Evolutionary conservation across 2,888 invertebrate species (phyloP).

Genomic region (Apantesis nais): DNA sequence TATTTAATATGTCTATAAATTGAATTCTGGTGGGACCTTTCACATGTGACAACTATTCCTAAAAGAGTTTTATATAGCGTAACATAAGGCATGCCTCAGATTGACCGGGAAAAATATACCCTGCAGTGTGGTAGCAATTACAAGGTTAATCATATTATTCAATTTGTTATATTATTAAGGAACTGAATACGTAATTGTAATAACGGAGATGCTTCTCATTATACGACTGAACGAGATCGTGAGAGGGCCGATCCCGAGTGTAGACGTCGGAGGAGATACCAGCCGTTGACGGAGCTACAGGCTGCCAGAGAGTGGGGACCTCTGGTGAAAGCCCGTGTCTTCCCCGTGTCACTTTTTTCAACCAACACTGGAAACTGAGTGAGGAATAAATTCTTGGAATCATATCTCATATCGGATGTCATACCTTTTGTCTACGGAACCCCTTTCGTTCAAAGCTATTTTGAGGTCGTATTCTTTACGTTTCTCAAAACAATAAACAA

Average conservation of each 20-base stretch:
- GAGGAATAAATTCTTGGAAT: not conserved
- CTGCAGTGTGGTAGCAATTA: not conserved
- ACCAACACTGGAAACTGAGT: no score
- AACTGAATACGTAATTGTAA: no score
- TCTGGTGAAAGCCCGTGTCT: no score
- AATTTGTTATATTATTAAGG: not conserved
- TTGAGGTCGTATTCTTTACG: slow-evolving; percentile 41
- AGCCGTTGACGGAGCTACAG: no score
- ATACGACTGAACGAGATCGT: no score
- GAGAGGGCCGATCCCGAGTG: no score
- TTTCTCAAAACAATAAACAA: slow-evolving; percentile 48
- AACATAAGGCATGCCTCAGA: slow-evolving; percentile 21
- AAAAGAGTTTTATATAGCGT: slow-evolving; percentile 22
- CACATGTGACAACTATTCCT: slow-evolving; percentile 28
- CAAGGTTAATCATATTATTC: no score
- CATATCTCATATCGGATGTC: not conserved
- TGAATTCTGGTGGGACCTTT: slow-evolving; percentile 40
- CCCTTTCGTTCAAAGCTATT: slow-evolving; percentile 31
- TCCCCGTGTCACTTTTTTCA: no score
- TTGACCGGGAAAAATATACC: no score
- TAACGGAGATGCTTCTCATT: no score
- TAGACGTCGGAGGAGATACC: no score
- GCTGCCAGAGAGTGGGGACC: no score
- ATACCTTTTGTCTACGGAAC: slow-evolving; percentile 13
- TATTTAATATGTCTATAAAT: slow-evolving; percentile 38